Base-by-base conservation (phyloP, 2,888 invertebrate genomes). In the Balanococcus diminutus region DNA sequence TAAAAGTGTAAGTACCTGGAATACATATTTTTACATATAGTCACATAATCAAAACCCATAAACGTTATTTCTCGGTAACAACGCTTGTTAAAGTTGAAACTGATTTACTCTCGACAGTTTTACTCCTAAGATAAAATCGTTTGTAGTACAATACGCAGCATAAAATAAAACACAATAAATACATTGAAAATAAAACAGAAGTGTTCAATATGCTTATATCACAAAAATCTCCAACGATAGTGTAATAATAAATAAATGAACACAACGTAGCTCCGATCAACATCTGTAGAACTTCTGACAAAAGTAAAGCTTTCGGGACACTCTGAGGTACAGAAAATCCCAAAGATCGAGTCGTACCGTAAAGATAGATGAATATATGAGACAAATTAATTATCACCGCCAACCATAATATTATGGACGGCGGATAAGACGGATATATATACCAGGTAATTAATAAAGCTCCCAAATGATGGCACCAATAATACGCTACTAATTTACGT, bases 361-460 rank as follows among this genome's bases (percentile, higher is more conserved):
- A 85, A 2, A 46, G 28, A 28, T 85, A 85, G 16, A 85, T 46
- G 75, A 51, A 75, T 46, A 85, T 31, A 14, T 85, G 85, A 14
- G 85, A 51, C 2, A 75, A 36, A n/a, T 72, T 46, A 31, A 85
- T 85, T 8, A 85, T 46, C 28, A 79, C 46, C 3, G n/a, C 32
- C 14, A 42, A 46, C 85, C 85, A 85, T n/a, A 79, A 46, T 25
- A 39, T 42, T 25, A 85, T 46, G 5, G 85, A 36, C 6, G 85
- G 85, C n/a, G 85, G 85, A 75, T 85, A 79, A n/a, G 22, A 51
- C 79, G 85, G 85, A 31, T 79, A 85, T 0, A 85, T 28, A 22
- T 79, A 51, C 85, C 85, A 85, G n/a, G 75, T 31, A 5, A n/a
- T 46, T 31, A 85, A 5, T 19, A 85, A 32, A 46, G 85, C 85